Conservation (phyloP, 2,797 vertebrate genomes). For the Emys orbicularis region DNA sequence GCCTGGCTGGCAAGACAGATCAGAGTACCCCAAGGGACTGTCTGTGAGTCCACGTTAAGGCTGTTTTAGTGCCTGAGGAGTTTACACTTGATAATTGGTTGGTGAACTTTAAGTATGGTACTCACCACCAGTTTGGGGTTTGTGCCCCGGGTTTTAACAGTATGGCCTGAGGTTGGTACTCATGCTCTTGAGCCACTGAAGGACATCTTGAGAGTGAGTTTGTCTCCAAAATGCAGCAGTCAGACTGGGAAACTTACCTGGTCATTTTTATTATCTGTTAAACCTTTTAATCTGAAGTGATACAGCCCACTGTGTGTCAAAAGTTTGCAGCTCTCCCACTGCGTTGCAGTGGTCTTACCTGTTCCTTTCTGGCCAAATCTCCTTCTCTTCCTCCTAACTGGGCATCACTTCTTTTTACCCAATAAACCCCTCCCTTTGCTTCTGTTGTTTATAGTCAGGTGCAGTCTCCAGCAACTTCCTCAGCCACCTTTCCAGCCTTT, state of each 20-base stretch:
- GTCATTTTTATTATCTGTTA: not conserved
- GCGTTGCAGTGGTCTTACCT: not conserved
- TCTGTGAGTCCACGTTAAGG: not conserved
- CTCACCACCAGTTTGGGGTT: not conserved
- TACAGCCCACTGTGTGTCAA: not conserved
- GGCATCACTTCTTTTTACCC: not conserved
- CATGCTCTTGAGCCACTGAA: not conserved
- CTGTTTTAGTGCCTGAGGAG: not conserved
- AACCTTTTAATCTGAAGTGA: not conserved
- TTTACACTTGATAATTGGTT: not conserved
- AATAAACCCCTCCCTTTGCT: not conserved
- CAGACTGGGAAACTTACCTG: not conserved
- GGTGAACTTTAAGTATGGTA: not conserved
- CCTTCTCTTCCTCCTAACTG: not conserved
- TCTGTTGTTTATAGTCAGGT: not conserved
- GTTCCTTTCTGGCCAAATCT: not conserved
- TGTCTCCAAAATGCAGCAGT: not conserved
- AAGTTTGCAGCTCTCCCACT: not conserved
- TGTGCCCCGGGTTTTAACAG: not conserved
- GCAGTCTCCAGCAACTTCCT: not conserved
- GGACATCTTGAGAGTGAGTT: not conserved
- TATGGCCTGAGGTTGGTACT: not conserved
- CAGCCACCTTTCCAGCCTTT: not conserved
- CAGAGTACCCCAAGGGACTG: not conserved
- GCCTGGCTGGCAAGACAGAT: not conserved